These are phyloP conservation scores for Anoplius nigerrimus DNA, from an alignment of 2,888 invertebrate species.

Conservation along the genomic window DNA sequence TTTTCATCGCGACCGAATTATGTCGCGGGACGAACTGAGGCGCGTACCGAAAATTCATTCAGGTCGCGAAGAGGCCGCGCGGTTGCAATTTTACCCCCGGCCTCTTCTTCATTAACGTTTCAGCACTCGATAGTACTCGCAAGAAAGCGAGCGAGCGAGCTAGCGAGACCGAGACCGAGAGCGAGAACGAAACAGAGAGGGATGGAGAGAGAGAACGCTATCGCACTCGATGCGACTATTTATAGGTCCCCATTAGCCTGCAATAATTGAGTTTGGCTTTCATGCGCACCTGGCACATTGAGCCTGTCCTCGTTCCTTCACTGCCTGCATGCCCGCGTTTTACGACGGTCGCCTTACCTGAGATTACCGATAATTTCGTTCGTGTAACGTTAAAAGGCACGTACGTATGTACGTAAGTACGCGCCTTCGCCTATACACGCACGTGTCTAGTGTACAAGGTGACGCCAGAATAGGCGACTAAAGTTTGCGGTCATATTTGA, in stretches of 20 bases:
- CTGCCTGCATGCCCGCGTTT: too few species aligned
- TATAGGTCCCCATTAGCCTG: slow-evolving; percentile 41
- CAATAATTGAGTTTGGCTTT: slow-evolving; percentile 43
- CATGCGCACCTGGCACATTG: slow-evolving; percentile 31
- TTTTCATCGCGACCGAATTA: slow-evolving; percentile 11
- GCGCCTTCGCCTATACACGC: too few species aligned
- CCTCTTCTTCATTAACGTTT: slow-evolving; percentile 22
- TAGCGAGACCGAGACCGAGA: too few species aligned
- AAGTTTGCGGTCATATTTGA: too few species aligned
- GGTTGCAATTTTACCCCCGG: slow-evolving; percentile 15
- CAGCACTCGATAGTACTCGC: slow-evolving; percentile 21
- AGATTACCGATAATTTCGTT: too few species aligned
- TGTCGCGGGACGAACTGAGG: slow-evolving; percentile 3
- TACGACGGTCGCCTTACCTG: too few species aligned
- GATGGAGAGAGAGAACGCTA: too few species aligned
- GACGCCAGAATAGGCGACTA: too few species aligned
- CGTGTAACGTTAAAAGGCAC: too few species aligned
- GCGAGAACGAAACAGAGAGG: too few species aligned
- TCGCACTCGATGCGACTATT: slow-evolving; percentile 32
- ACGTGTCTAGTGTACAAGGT: too few species aligned
- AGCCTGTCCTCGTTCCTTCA: slow-evolving; percentile 13
- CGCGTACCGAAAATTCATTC: slow-evolving; percentile 16
- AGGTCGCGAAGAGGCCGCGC: slow-evolving; percentile 13
- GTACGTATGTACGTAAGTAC: too few species aligned
- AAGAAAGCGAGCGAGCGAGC: background rate